Percentiles rank a stretch among this genome's conserved stretches.
These are phyloP conservation scores for Ctenicera cuprea DNA, from an alignment of 2,888 invertebrate species.

Conservation along the genomic window DNA sequence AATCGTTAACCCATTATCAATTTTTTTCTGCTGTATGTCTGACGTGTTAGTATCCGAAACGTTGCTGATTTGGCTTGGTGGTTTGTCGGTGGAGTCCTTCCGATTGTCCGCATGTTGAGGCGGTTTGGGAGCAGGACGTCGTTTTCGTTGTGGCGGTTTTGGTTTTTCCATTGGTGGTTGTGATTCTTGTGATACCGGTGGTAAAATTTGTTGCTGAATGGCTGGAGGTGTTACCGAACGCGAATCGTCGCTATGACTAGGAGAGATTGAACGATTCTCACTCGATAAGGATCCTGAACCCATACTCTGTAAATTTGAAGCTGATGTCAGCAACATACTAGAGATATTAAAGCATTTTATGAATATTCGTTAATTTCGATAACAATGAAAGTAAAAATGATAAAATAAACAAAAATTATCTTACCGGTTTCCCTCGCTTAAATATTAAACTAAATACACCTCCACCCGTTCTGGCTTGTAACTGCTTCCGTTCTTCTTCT, in stretches of 20 bases:
- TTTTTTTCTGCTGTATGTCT: constrained; percentile 59
- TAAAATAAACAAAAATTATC: neutral
- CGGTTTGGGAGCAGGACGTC: constrained; percentile 77
- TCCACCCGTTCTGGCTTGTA: constrained; percentile 72
- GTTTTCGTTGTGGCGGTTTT: constrained; percentile 74
- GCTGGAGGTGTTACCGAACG: constrained; percentile 71
- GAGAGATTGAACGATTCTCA: constrained; percentile 74
- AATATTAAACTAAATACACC: constrained; percentile 76
- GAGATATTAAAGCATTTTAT: no score
- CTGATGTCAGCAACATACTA: no score
- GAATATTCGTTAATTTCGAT: no score
- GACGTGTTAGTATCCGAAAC: constrained; percentile 54
- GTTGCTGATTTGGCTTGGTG: constrained; percentile 58
- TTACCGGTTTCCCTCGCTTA: constrained; percentile 71
- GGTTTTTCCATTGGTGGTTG: constrained; percentile 70
- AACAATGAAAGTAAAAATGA: no score
- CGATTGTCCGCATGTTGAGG: constrained; percentile 65
- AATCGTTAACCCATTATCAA: constrained; percentile 72
- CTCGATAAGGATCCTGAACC: constrained; percentile 71
- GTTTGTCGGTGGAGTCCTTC: constrained; percentile 57
- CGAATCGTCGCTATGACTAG: constrained; percentile 78
- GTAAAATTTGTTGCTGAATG: constrained; percentile 62
- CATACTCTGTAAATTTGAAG: constrained; percentile 65
- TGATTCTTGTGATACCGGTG: constrained; percentile 63
- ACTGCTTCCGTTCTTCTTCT: constrained; percentile 76